Base-by-base conservation (phyloP, 1,140 invertebrate species). In the Centruroides sculpturatus region DNA sequence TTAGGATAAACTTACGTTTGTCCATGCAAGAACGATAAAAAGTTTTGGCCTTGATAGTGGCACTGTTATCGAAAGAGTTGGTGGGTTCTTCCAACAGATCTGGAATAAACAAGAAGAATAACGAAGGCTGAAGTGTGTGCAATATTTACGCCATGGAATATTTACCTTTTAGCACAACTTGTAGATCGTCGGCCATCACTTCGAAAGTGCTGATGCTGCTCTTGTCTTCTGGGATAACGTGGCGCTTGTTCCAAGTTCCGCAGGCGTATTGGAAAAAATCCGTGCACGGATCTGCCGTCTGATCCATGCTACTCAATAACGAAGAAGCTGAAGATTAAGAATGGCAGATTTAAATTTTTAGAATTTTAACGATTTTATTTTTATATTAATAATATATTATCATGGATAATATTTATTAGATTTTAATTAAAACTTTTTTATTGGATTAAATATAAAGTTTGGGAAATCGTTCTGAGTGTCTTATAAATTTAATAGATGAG, bases 201-300 rank as follows among this genome's bases (percentile, higher is more conserved):
- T 92, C 89, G 70, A 94, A 93, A 0, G 89, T 92, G 68, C 84
- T 89, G 56, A 90, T 88, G 13, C 85, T 88, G 64, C 87, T 84
- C 66, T 83, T 79, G 69, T 93, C 90, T 69, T 92, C 90, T 0
- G 91, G 90, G 67, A 94, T 93, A 4, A 87, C 78, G 76, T 94
- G 87, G 60, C 84, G 81, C 67, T 83, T 84, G 71, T 93, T 92
- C 89, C 90, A 94, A 3, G 85, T 83, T 2, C 89, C 89, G 63
- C 89, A 92, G 1, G 89, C 88, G 69, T 82, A 92, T 73, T 90
- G 85, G 75, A 90, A 93, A 75, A 93, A 93, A 71, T 93, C 85
- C 23, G 81, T 79, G 72, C 90, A 93, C 6, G 91, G 90, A 71
- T 90, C 82, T 0, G 82, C 82, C 0, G 76, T 79, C 10, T 78